Conservation (phyloP, 2,113 vertebrate species). For the Synchiropus splendidus region DNA sequence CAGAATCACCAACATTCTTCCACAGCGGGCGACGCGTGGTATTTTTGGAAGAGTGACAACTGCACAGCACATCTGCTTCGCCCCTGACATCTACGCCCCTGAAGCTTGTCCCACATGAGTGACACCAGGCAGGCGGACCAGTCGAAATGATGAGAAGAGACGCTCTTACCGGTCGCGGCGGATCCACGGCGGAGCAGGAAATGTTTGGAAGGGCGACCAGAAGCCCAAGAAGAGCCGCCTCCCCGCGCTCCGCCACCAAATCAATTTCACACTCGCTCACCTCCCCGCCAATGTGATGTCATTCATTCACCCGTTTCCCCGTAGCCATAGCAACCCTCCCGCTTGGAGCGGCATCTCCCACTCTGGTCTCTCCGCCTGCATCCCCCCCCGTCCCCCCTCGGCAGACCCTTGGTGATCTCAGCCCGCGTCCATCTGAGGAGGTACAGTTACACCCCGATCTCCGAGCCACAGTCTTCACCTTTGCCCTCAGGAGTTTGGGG, state of each 20-base stretch:
- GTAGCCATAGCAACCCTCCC: constrained; percentile 83
- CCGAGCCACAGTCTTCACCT: no score
- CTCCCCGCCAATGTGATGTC: constrained; percentile 78
- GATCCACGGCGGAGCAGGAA: constrained; percentile 55
- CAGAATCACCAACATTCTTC: constrained; percentile 38
- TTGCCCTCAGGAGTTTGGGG: constrained; percentile 20
- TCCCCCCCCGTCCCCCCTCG: constrained; percentile 32
- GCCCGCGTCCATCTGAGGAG: constrained; percentile 41
- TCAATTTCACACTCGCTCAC: constrained; percentile 93
- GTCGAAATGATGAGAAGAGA: constrained; percentile 5
- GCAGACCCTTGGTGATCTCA: constrained; percentile 34
- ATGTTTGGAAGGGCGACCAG: constrained; percentile 52
- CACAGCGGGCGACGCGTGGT: constrained; percentile 29
- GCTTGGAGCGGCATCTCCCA: constrained; percentile 67
- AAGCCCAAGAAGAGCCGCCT: constrained; percentile 37
- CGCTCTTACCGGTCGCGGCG: constrained; percentile 69
- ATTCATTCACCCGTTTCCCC: constrained; percentile 86
- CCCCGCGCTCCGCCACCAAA: constrained; percentile 73
- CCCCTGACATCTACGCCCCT: constrained; percentile 15
- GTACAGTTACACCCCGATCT: constrained; percentile 45
- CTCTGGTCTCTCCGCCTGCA: constrained; percentile 36
- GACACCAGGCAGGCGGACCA: constrained; percentile 5
- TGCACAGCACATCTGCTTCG: constrained; percentile 47
- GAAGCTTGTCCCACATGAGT: constrained; percentile 2
- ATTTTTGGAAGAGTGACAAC: constrained; percentile 53